Percentiles rank a stretch among this genome's conserved stretches.
phyloP scores from a whole-genome alignment of 2,113 vertebrate species.

The Rhombomys opimus region DNA sequence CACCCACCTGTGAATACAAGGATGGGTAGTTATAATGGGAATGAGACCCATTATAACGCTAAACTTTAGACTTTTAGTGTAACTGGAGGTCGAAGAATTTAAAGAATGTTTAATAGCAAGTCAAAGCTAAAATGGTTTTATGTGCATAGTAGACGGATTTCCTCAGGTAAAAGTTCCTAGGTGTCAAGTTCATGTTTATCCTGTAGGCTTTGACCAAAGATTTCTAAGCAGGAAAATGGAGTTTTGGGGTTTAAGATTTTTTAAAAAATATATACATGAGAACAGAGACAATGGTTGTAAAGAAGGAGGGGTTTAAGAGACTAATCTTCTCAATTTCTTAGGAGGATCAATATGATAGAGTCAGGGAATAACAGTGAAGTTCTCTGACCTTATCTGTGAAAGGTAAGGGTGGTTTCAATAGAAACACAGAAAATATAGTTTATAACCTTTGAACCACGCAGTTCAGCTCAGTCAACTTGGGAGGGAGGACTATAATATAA shows the following conservation, averaged over 20 bases:
- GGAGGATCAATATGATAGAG: background rate
- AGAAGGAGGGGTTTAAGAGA: background rate
- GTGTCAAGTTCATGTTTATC: background rate
- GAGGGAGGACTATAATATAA: background rate
- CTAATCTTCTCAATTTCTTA: background rate
- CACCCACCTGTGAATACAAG: background rate
- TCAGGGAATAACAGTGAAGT: background rate
- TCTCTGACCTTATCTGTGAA: background rate
- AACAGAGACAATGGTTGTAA: background rate
- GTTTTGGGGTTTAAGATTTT: background rate
- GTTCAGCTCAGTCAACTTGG: background rate
- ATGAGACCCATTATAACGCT: background rate
- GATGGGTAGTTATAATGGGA: no score
- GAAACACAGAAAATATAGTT: background rate
- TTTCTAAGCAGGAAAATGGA: background rate
- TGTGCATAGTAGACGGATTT: background rate
- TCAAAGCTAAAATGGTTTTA: background rate
- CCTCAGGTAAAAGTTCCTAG: background rate
- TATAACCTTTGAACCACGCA: background rate
- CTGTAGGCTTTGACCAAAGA: background rate
- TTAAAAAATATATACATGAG: background rate
- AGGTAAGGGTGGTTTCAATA: background rate
- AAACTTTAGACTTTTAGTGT: background rate
- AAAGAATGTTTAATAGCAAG: slow-evolving; percentile 19
- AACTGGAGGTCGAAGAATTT: slow-evolving; percentile 4